Evolutionary conservation across 2,888 invertebrate genomes (phyloP), one percentile per base, ranked within the genome.

Genomic region (Drosophila nigricruria): DNA sequence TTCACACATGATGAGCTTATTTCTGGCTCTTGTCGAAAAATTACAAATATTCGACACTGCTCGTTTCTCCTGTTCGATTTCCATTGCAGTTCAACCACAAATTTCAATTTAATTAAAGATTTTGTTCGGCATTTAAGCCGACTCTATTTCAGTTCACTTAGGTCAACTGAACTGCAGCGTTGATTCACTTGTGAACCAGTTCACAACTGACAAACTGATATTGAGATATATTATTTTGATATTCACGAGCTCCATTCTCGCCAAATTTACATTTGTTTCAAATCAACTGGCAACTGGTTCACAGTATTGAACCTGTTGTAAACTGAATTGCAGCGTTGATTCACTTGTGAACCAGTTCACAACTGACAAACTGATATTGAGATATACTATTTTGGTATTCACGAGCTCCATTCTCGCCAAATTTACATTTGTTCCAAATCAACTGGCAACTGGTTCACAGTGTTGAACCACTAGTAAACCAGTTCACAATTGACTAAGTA

Each of bases 301-400:
- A 34, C 9, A 3, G 5, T 6, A 14, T 1, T 25, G n/a, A 53
- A n/a, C 25, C n/a, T n/a, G n/a, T n/a, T n/a, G n/a, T n/a, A n/a
- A n/a, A n/a, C n/a, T n/a, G n/a, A n/a, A n/a, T n/a, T n/a, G n/a
- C n/a, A n/a, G n/a, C n/a, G n/a, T n/a, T n/a, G n/a, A n/a, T n/a
- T n/a, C 8, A 23, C 1, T 36, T n/a, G 2, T 53, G 53, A 53
- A 25, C 53, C 12, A 25, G 53, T 53, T 53, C 52, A 53, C 6
- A n/a, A 18, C 4, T 47, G 16, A 43, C 5, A 16, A 8, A 5
- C 6, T 16, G 6, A 18, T 42, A 23, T 14, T 5, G 4, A 1
- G 0, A 5, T 16, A 5, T 16, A 16, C 5, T 16, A 36, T 20
- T 43, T 2, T 43, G 16, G 6, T 14, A 14, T 43, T 2, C 43